Evolutionary conservation across 2,888 invertebrate genomes (phyloP), one percentile per base, ranked within the genome.

Genomic region (Drepanosiphum platanoidis): DNA sequence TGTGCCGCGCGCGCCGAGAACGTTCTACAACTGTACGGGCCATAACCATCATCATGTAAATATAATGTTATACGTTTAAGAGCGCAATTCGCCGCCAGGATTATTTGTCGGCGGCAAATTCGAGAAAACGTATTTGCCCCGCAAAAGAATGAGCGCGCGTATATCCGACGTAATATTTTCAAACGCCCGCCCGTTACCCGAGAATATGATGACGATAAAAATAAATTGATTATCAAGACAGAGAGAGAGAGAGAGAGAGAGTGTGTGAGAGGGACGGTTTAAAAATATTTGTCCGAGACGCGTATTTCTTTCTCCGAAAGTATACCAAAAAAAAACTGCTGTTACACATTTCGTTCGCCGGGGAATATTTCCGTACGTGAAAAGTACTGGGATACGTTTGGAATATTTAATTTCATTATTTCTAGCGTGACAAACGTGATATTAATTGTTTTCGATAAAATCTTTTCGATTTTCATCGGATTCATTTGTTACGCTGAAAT

Each of bases 21-120:
- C 46, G 27, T 36, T 52, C 13, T 22, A 58, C 68, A 34, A n/a
- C n/a, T 3, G 61, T 9, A 8, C 3, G 27, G 27, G 9, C 27
- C 18, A 52, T 79, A 42, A 79, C 34, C 36, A 30, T 70, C 36
- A 30, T 70, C 34, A 27, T 58, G 58, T 39, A 71, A 81, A 64
- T 39, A 64, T 64, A 64, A 64, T 3, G 22, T 70, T 27, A 2
- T 13, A 36, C 39, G 27, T 58, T 71, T 13, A 27, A 58, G 36
- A 15, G 11, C n/a, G n/a, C 18, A 18, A 39, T 64, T 64, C 11
- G 2, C 30, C 30, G 18, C 30, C 13, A 42, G 30, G 32, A 61
- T 27, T 18, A 30, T 78, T 78, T 42, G 18, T 39, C 42, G 42
- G 32, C 64, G 27, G 64, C 30, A 18, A 52, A 15, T 22, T 22